Conservation (phyloP, 2,797 vertebrate species). For the Aselliscus stoliczkanus region DNA sequence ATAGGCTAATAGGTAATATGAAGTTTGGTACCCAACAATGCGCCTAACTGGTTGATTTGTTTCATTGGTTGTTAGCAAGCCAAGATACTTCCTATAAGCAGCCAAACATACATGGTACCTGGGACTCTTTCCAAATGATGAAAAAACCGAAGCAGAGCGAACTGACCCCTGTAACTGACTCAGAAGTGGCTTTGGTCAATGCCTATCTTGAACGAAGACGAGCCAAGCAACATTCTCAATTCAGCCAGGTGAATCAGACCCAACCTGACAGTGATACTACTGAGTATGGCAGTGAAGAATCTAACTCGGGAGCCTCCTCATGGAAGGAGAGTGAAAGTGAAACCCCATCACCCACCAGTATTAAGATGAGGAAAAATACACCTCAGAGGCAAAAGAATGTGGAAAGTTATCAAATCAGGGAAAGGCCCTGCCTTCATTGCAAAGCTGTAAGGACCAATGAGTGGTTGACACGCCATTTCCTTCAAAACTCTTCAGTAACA, state of each 20-base stretch:
- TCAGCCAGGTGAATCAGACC: not conserved
- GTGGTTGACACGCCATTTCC: slow-evolving; percentile 68
- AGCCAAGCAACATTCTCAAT: not conserved
- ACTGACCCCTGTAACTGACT: not conserved
- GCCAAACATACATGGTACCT: not conserved
- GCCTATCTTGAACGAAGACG: slow-evolving; percentile 37
- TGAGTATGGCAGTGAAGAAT: not conserved
- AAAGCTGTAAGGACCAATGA: slow-evolving; percentile 67
- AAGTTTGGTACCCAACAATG: not conserved
- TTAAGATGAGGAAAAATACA: slow-evolving; percentile 35
- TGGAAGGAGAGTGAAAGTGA: slow-evolving; percentile 62
- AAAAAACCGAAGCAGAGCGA: slow-evolving; percentile 41
- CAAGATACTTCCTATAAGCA: not conserved
- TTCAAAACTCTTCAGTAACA: not conserved
- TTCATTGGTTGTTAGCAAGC: slow-evolving; percentile 25
- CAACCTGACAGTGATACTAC: not conserved
- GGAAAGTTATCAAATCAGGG: slow-evolving; percentile 19
- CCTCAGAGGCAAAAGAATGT: not conserved
- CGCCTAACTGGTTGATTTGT: slow-evolving; percentile 30
- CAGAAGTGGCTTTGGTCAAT: slow-evolving; percentile 46
- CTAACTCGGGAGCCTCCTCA: not conserved
- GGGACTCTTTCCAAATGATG: not conserved
- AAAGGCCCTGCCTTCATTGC: slow-evolving; percentile 50
- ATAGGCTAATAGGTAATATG: not conserved
- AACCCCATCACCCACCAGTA: not conserved